Base-by-base conservation (phyloP, 2,797 vertebrate genomes). In the Pogoniulus pusillus region DNA sequence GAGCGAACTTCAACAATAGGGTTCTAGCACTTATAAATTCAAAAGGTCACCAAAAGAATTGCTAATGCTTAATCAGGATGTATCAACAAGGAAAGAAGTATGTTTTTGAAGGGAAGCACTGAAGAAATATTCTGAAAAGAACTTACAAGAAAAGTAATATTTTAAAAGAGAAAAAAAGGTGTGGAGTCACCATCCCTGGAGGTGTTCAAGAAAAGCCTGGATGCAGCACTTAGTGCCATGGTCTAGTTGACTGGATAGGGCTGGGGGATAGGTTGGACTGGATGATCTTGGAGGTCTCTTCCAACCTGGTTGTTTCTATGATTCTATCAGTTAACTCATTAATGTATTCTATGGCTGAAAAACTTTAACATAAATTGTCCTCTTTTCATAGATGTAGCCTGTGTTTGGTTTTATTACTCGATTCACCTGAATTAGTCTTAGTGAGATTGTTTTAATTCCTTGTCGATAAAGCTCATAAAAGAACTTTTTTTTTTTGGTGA, bases 381-480 rank as follows among this genome's bases (percentile, higher is more conserved):
- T 55, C 53, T 82, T 82, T 62, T 55, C 53, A 9, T 75, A 54
- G 10, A 17, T 30, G 2, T 16, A 60, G 7, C 9, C n/a, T n/a
- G n/a, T n/a, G n/a, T n/a, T n/a, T n/a, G n/a, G n/a, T n/a, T n/a
- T n/a, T n/a, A n/a, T n/a, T n/a, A n/a, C n/a, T n/a, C n/a, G n/a
- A n/a, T n/a, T n/a, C n/a, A n/a, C n/a, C n/a, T n/a, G n/a, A n/a
- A n/a, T n/a, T n/a, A n/a, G n/a, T n/a, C n/a, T n/a, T n/a, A n/a
- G n/a, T n/a, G n/a, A n/a, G n/a, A n/a, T 16, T 51, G 8, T 32
- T 65, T 41, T 68, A 85, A 62, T 34, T 24, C 4, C 11, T 74
- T 81, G 29, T 32, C 89, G 89, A 49, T 81, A 81, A 94, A 89
- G 71, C 34, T 79, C 47, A 73, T 82, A 34, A 90, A 88, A 58